A percentile compares a stretch with the other conserved stretches of the same genome.
These are phyloP conservation scores for Drosophila percnosoma DNA, from an alignment of 2,888 invertebrate genomes.

Conservation along the genomic window DNA sequence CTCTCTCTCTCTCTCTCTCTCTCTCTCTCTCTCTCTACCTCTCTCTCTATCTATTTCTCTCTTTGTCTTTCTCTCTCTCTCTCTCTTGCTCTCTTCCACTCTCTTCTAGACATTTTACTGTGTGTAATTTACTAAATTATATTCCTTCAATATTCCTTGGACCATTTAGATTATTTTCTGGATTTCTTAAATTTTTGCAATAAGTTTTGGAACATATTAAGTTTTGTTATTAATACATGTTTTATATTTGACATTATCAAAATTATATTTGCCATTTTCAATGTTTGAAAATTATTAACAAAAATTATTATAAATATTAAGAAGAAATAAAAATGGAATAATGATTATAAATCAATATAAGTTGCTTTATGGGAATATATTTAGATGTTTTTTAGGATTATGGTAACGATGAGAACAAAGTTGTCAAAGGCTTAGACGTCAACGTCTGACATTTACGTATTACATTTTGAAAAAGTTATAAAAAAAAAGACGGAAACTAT, in stretches of 20 bases:
- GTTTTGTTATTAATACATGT: too few species aligned
- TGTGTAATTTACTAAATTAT: too few species aligned
- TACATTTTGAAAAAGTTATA: background rate
- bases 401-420: background rate
- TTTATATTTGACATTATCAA: too few species aligned
- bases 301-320: too few species aligned
- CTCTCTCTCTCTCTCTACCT: rapidly evolving
- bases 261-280: background rate
- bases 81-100: too few species aligned
- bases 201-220: background rate
- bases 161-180: background rate
- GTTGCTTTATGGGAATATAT: background rate
- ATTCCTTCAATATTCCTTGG: too few species aligned
- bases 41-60: too few species aligned
- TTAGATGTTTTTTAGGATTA: background rate
- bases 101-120: too few species aligned
- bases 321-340: background rate
- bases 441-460: background rate
- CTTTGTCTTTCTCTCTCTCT: too few species aligned
- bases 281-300: too few species aligned
- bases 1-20: background rate
- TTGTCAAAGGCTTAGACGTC: background rate
- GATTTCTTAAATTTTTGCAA: background rate
- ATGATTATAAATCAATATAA: background rate
- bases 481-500: background rate